Percentiles rank a stretch among this genome's conserved stretches.
Evolutionary conservation across 2,888 invertebrate genomes (phyloP).

Genomic region (Xanthia togata): DNA sequence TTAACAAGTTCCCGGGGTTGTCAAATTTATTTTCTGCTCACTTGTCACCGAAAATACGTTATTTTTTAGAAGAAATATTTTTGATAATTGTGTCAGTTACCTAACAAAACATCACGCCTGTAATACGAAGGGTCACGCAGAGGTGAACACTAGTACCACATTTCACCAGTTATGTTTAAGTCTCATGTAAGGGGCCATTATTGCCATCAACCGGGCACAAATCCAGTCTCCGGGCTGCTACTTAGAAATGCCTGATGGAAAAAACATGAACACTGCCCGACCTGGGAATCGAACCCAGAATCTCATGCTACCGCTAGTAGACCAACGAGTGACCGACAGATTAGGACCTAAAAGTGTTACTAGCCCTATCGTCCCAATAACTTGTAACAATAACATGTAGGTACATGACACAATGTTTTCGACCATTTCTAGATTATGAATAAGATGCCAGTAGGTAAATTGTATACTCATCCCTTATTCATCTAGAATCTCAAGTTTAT

Average conservation of each 20-base stretch:
- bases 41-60: conserved; percentile 7
- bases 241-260: not conserved
- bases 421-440: not conserved
- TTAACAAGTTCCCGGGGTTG: conserved; percentile 30
- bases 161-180: not conserved
- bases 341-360: not conserved
- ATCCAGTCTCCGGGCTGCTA: not conserved
- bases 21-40: conserved; percentile 7
- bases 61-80: not conserved
- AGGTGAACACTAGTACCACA: not conserved
- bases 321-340: not conserved
- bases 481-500: conserved; percentile 15
- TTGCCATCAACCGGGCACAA: not conserved
- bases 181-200: not conserved
- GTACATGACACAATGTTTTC: not conserved
- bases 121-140: not conserved
- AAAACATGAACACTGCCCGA: not conserved
- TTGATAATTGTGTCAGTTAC: not conserved
- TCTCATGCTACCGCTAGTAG: not conserved
- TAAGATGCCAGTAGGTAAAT: not conserved
- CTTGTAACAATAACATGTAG: not conserved
- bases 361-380: not conserved
- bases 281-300: not conserved
- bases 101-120: not conserved
- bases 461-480: conserved; percentile 1